Evolutionary conservation across 2,797 vertebrate species (phyloP).

Genomic region (Rallus crepitans): DNA sequence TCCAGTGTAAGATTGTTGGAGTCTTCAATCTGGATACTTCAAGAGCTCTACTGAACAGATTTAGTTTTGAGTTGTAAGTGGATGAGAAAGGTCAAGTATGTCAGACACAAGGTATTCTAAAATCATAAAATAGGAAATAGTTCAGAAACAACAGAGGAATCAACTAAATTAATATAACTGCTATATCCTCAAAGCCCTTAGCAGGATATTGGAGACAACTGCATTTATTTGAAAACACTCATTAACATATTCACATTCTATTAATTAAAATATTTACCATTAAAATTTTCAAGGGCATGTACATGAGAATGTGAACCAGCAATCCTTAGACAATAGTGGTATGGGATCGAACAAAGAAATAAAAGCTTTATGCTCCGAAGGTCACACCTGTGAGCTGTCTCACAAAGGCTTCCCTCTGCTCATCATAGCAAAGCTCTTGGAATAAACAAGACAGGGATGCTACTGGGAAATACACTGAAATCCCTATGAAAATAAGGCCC

Average conservation of each 20-base stretch:
- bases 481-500: neutral
- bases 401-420: neutral
- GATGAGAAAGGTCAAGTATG: constrained; percentile 47
- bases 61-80: neutral
- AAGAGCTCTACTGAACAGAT: constrained; percentile 32
- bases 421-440: neutral
- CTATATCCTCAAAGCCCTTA: neutral
- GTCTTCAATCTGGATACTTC: constrained; percentile 2
- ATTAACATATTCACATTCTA: neutral
- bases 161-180: neutral
- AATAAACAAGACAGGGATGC: neutral
- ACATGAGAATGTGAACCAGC: neutral
- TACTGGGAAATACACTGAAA: neutral
- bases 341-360: neutral
- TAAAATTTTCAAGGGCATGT: neutral
- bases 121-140: neutral
- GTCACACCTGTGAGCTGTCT: neutral
- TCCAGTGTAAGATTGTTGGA: neutral
- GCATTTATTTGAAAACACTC: neutral
- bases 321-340: neutral
- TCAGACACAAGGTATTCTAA: constrained; percentile 1
- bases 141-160: neutral
- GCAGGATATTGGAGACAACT: neutral
- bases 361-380: neutral
- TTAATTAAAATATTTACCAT: neutral